Conservation (phyloP, 2,888 invertebrate genomes). For the Leucophora obtusa region DNA sequence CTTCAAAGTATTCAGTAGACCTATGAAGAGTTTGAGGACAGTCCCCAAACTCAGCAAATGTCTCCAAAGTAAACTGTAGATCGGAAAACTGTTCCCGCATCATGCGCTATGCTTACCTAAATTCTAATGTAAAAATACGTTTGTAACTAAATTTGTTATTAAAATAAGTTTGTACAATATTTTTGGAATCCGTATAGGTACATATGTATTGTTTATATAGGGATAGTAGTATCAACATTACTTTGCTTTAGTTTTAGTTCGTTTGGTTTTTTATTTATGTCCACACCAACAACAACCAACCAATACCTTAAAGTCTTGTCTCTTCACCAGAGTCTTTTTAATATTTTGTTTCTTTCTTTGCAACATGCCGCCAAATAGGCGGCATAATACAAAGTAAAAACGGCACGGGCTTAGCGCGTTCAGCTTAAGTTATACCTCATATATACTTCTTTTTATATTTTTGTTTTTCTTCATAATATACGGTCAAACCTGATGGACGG, state of each 20-base stretch:
- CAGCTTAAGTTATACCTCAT: constrained; percentile 71
- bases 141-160: too few relatives aligned
- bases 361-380: constrained; percentile 75
- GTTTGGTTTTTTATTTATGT: constrained; percentile 12
- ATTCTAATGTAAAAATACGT: too few relatives aligned
- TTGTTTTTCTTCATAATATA: constrained; percentile 36
- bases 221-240: constrained; percentile 34
- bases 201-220: too few relatives aligned
- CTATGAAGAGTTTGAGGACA: too few relatives aligned
- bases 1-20: too few relatives aligned
- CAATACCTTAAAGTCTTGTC: constrained; percentile 52
- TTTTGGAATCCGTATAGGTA: not conserved
- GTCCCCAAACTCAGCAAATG: too few relatives aligned
- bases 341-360: constrained; percentile 69
- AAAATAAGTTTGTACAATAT: not conserved
- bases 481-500: constrained; percentile 62
- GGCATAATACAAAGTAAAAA: constrained; percentile 76
- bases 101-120: too few relatives aligned
- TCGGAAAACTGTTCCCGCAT: too few relatives aligned
- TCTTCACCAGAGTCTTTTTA: constrained; percentile 23
- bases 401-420: constrained; percentile 78
- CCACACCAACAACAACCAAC: constrained; percentile 20
- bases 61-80: too few relatives aligned
- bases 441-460: constrained; percentile 57
- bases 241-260: constrained; percentile 51